These are phyloP conservation scores for Rhincodon typus DNA, from an alignment of 2,797 vertebrate genomes.

Conservation along the genomic window DNA sequence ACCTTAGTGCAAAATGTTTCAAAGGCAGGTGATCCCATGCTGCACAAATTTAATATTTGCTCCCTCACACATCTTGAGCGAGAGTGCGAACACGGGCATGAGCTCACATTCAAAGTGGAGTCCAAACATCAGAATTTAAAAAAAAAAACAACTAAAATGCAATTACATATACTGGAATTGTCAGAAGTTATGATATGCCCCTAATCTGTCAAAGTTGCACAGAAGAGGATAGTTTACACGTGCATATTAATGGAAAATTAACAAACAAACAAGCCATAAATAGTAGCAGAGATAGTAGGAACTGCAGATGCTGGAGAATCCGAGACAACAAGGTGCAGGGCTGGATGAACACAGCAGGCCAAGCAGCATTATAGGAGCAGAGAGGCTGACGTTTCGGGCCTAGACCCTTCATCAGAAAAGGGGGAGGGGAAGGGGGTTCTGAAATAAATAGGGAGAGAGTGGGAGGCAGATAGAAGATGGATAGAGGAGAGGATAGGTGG, in stretches of 20 bases:
- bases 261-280: slow-evolving; percentile 19
- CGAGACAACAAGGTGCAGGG: no score
- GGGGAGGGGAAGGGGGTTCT: no score
- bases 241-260: not conserved
- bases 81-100: not conserved
- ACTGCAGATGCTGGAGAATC: no score
- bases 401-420: no score
- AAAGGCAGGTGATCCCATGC: not conserved
- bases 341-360: no score
- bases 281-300: no score
- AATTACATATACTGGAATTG: not conserved
- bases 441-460: no score
- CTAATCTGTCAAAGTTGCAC: not conserved
- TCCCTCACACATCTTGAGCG: not conserved
- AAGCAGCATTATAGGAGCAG: no score
- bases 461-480: no score
- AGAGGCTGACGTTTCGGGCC: no score
- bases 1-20: not conserved
- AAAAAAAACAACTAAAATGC: not conserved
- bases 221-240: not conserved
- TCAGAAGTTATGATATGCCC: not conserved
- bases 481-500: no score
- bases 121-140: not conserved
- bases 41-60: not conserved
- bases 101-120: not conserved